Base-by-base conservation (phyloP, 2,797 vertebrate genomes). In the Cyclura pinguis region DNA sequence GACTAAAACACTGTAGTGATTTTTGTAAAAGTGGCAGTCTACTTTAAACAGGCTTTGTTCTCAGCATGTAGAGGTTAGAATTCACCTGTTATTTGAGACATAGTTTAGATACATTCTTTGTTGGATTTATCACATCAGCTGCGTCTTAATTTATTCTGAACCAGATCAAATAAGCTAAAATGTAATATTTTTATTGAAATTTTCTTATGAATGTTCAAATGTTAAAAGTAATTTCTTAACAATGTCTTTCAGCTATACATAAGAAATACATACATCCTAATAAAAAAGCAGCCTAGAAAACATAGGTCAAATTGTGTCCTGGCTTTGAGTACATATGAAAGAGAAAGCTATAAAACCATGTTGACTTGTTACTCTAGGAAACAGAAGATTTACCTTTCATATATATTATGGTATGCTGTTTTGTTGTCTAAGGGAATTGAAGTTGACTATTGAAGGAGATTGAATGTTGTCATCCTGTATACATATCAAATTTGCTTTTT, bases 401-500 rank as follows among this genome's bases (percentile, higher is more conserved):
- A 32, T 76, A 16, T 64, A 27, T 67, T 80, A 38, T 42, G 32
- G 12, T 59, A 12, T 32, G 1, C 18, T 14, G 13, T 74, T 86
- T 38, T 24, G 27, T 55, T n/a, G 7, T 24, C 10, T 2, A 35
- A 55, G 27, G 10, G 42, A 52, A 13, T 10, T 29, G 32, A 18
- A 50, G 35, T 72, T 69, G 22, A 52, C 55, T 3, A 5, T 62
- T 62, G 59, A 74, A 88, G 22, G 35, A 73, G 47, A 10, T 3
- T 81, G 27, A 29, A 47, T 88, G 35, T 47, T 64, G 42, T 10
- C 22, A 47, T 24, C 42, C 73, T 77, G 7, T 84, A 20, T 47
- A 64, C 32, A 47, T 76, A 67, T 87, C 57, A 78, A 42, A 3
- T 55, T 86, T 59, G 2, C 93, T 90, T 14, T 95, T 97, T 96